Evolutionary conservation across 2,888 invertebrate genomes (phyloP).

Genomic region (Sesia apiformis): DNA sequence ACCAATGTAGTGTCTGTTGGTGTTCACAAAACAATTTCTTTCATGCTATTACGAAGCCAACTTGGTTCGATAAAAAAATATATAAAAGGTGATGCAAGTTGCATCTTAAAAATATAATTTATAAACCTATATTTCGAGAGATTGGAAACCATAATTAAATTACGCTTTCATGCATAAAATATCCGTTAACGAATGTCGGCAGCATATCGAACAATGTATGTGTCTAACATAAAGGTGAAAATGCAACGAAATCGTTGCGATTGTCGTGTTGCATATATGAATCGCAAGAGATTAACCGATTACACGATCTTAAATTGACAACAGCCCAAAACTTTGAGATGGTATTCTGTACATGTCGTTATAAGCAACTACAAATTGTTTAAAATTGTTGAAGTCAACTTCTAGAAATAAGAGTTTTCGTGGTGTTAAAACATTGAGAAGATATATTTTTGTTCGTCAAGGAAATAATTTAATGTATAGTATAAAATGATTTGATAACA

Average conservation of each 20-base stretch:
- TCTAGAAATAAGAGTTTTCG: too few relatives aligned
- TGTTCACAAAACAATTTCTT: too few relatives aligned
- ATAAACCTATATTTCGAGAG: background rate
- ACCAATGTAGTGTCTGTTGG: too few relatives aligned
- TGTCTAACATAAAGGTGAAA: background rate
- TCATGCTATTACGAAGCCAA: too few relatives aligned
- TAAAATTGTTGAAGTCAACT: too few relatives aligned
- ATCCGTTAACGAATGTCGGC: slow-evolving; percentile 18
- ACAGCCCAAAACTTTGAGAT: slow-evolving; percentile 5
- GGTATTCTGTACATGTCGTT: slow-evolving; percentile 3
- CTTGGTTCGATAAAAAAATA: too few relatives aligned
- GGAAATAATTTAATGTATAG: too few relatives aligned
- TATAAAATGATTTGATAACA: too few relatives aligned
- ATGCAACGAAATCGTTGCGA: background rate
- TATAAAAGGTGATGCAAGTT: too few relatives aligned
- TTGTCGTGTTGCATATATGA: slow-evolving; percentile 3
- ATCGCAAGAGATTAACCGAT: slow-evolving; percentile 14
- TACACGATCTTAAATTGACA: slow-evolving; percentile 15
- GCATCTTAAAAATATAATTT: background rate
- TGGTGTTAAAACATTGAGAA: too few relatives aligned
- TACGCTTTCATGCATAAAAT: slow-evolving; percentile 49
- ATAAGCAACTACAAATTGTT: too few relatives aligned
- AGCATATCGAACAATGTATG: background rate
- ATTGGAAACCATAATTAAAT: slow-evolving; percentile 37
- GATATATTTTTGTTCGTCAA: too few relatives aligned